Base-by-base conservation (phyloP, 2,113 vertebrate genomes). In the Malurus alboscapulatus region DNA sequence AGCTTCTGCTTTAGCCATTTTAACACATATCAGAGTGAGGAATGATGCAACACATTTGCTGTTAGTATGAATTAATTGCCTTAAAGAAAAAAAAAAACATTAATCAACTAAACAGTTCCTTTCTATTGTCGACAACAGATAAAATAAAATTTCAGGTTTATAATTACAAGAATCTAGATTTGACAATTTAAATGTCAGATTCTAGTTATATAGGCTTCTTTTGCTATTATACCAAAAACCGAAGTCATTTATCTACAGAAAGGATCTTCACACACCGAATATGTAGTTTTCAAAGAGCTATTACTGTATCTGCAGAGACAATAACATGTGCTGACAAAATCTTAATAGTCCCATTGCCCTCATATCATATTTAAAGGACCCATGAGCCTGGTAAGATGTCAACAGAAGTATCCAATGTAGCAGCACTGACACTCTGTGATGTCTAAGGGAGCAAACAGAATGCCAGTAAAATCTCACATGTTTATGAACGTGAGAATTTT, bases 241-340 rank as follows among this genome's bases (percentile, higher is more conserved):
- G 2, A 19, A 73, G 38, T n/a, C 9, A 66, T 87, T 85, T 85
- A 27, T 81, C 75, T 65, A 85, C 67, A 80, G 50, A 90, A 93
- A 67, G 29, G 30, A 88, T 78, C 88, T 76, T 78, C 81, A 68
- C 30, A 65, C 30, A 47, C 12, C 4, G 4, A 94, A 87, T 21
- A 68, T 3, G 1, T 19, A 42, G 84, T 38, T 95, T 82, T 82
- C 71, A 38, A 78, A 68, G 74, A 68, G 54, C 54, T 87, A 40
- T 87, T 77, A 75, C 48, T 58, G 25, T 38, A 78, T 85, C 90
- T 86, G 47, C 81, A 81, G 91, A 92, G 68, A 95, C 92, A 74
- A 83, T 91, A 84, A 94, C 77, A 20, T 42, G 40, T 67, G 63
- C 66, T 88, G 78, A 93, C 73, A 83, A 95, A 93, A 93, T 63